Base-by-base conservation (phyloP, 2,113 vertebrate species). In the Nematolebias whitei region DNA sequence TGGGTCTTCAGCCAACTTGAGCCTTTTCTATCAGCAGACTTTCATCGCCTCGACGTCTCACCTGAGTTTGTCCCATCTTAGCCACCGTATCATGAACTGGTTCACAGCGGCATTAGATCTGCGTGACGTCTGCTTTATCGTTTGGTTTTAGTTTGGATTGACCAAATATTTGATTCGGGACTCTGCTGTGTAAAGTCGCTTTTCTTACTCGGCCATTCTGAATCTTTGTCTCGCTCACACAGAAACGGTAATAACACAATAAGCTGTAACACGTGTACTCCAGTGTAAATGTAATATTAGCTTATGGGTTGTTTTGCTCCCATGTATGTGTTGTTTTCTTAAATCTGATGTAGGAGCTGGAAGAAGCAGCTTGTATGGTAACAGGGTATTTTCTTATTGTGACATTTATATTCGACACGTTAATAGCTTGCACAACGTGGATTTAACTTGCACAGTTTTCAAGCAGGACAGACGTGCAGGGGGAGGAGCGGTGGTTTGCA, bases 51-150 rank as follows among this genome's bases (percentile, higher is more conserved):
- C 38, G 40, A 71, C 53, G 1, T 59, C 35, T 44, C 1, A 12
- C 19, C 52, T 51, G n/a, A 68, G 16, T 64, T 59, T 41, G 50
- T 69, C 39, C 12, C 29, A 38, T 12, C 52, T 7, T 35, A 41
- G 19, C 22, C 32, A 22, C 15, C 12, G 26, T 48, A 56, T 4
- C 92, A 81, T 11, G 7, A 61, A 58, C 44, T 55, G 26, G 14
- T 44, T 23, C 47, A 59, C 56, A 38, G 13, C 12, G 26, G 50
- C 67, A 56, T 55, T 49, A 35, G 18, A 39, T 68, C 69, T 86
- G 68, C 81, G 91, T 84, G 86, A 90, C 92, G 92, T 92, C 52
- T 75, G 67, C 55, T 57, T 83, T 29, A 47, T 76, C 68, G 9
- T 35, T 65, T 73, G 43, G 82, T 79, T 87, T 88, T 59, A 57